Evolutionary conservation across 2,797 vertebrate species (phyloP), one percentile per base, ranked within the genome.

Genomic region (Gobio occitaniae): DNA sequence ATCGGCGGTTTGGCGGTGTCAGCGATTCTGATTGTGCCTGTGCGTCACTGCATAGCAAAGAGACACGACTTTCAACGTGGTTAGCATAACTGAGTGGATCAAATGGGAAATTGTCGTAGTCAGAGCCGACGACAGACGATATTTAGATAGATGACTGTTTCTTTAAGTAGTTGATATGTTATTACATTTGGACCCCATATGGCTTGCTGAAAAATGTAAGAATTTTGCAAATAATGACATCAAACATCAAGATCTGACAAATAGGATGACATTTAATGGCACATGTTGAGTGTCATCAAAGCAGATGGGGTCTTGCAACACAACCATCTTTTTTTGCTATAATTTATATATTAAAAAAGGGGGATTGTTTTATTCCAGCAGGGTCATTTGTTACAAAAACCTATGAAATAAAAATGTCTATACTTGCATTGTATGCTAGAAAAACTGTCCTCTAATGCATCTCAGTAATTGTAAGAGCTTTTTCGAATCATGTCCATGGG

Each of bases 231-330:
- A 41, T 11, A 59, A 82, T 72, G 54, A 21, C 19, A 72, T 56
- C 17, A 29, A 21, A 17, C 6, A 81, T 72, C 6, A 19, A 59
- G 16, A 3, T 59, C 29, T 82, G 69, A 72, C 38, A 72, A 19
- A 71, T 59, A n/a, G 16, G 52, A 63, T 71, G 70, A 21, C 41
- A 61, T 56, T 72, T 63, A 70, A 72, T 59, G 6, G 25, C 11
- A 72, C 19, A 74, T 72, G 41, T 19, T 61, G 25, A 36, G 17
- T 47, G 54, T 59, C 19, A 63, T 50, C 19, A 38, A 74, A 83
- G 91, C 89, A 78, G 89, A 91, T 91, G 86, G 79, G 84, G 72
- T 86, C 69, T 61, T 82, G 52, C 44, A 12, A 56, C 72, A 79
- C 71, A 83, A 81, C 82, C 16, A 75, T 48, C n/a, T 19, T 11